phyloP scores from a whole-genome alignment of 2,888 invertebrate species.

The Hoplodrina ambigua region DNA sequence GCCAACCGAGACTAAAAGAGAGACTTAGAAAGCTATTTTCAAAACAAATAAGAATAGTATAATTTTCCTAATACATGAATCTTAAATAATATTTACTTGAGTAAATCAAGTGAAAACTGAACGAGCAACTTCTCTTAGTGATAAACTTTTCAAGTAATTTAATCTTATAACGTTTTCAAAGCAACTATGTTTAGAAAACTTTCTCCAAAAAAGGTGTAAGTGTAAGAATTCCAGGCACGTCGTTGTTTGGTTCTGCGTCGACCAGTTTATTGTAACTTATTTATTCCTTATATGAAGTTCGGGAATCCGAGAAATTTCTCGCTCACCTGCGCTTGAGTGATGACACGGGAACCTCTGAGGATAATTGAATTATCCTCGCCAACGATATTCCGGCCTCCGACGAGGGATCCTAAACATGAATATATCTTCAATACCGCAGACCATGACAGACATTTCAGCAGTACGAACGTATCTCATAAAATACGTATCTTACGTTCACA shows the following conservation, averaged over 20 bases:
- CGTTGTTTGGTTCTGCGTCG: constrained; percentile 32
- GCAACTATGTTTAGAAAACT: neutral
- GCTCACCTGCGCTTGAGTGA: constrained; percentile 78
- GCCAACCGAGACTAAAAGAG: no score
- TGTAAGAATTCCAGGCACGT: constrained; percentile 39
- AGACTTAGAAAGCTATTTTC: neutral
- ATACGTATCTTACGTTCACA: constrained; percentile 54
- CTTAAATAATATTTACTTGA: neutral
- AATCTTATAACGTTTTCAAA: constrained; percentile 16
- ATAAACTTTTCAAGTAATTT: constrained; percentile 13
- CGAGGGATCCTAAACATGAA: constrained; percentile 62
- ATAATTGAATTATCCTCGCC: constrained; percentile 77
- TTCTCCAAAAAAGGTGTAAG: constrained; percentile 6
- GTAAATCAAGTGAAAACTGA: neutral
- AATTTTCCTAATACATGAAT: neutral
- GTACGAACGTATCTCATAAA: constrained; percentile 66
- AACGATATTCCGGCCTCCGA: constrained; percentile 47
- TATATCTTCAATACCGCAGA: constrained; percentile 68
- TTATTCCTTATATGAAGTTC: constrained; percentile 49
- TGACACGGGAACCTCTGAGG: constrained; percentile 72
- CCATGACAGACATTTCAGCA: constrained; percentile 67
- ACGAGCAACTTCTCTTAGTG: neutral
- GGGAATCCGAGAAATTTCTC: constrained; percentile 40
- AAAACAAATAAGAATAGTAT: neutral
- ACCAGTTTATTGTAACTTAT: constrained; percentile 48